Conservation (phyloP, 2,113 vertebrate species). For the Sterrhoptilus dennistouni region DNA sequence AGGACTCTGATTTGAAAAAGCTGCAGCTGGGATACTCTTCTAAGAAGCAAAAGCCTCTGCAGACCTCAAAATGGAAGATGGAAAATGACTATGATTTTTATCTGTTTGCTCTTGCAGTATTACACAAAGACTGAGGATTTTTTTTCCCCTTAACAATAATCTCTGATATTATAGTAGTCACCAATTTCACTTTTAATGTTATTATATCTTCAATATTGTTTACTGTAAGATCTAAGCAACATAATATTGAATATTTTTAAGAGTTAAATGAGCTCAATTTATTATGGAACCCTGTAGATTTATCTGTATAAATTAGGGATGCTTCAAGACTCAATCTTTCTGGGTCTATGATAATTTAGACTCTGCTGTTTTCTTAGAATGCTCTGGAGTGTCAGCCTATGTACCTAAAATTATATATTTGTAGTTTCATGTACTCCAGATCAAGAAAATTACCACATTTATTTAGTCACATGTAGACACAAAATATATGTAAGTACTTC, state of each 20-base stretch:
- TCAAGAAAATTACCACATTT: neutral
- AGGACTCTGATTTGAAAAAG: neutral
- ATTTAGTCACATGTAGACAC: neutral
- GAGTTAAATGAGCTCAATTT: neutral
- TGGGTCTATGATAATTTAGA: neutral
- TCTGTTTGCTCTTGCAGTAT: neutral
- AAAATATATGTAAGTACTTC: neutral
- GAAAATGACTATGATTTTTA: neutral
- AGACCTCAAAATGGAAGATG: neutral
- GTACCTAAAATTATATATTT: neutral
- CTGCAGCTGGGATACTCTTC: neutral
- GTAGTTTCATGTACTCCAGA: neutral
- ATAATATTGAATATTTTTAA: neutral
- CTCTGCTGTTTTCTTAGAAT: neutral
- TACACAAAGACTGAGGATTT: neutral
- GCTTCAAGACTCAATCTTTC: neutral
- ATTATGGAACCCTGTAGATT: neutral
- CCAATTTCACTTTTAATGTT: neutral
- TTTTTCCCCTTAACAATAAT: neutral
- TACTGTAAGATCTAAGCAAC: neutral
- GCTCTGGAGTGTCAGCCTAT: neutral
- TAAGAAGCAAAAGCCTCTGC: neutral
- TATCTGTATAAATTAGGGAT: neutral
- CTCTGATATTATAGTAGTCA: neutral
- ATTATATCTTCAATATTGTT: neutral